Conservation (phyloP, 2,113 vertebrate genomes). For the Suricata suricatta region DNA sequence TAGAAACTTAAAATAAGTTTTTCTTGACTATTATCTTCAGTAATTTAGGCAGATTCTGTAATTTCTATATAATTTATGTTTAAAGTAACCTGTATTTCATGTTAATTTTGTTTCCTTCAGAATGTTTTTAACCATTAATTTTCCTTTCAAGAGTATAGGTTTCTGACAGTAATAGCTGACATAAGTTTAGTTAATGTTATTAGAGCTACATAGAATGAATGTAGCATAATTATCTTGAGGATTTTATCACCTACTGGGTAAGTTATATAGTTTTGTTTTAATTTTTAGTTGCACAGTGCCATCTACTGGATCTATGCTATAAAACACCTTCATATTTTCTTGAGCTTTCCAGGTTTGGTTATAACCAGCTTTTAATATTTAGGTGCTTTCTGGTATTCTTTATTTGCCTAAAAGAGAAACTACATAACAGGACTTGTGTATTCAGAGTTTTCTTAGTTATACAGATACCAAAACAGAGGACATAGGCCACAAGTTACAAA, state of each 20-base stretch:
- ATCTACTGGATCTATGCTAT: conserved; percentile 10
- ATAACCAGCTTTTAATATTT: not conserved
- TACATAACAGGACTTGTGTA: not conserved
- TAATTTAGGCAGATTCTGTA: not conserved
- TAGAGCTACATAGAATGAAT: not conserved
- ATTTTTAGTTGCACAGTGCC: conserved; percentile 47
- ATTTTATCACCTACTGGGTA: not conserved
- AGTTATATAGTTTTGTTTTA: not conserved
- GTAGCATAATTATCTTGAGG: not conserved
- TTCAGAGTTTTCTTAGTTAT: not conserved
- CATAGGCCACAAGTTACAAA: not conserved
- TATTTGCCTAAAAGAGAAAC: not conserved
- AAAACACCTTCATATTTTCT: not conserved
- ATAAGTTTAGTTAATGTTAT: not conserved
- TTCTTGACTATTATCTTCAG: not conserved
- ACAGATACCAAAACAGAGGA: not conserved
- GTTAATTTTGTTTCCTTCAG: not conserved
- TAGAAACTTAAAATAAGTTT: not conserved
- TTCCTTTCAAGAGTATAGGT: not conserved
- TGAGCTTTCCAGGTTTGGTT: not conserved
- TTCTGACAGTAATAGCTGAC: not conserved
- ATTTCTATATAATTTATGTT: not conserved
- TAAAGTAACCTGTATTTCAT: not conserved
- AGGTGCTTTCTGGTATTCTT: not conserved
- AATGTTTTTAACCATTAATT: not conserved